A percentile compares a stretch with the other conserved stretches of the same genome.
phyloP scores from a whole-genome alignment of 2,113 vertebrate genomes.

The Pachypanchax playfairii region DNA sequence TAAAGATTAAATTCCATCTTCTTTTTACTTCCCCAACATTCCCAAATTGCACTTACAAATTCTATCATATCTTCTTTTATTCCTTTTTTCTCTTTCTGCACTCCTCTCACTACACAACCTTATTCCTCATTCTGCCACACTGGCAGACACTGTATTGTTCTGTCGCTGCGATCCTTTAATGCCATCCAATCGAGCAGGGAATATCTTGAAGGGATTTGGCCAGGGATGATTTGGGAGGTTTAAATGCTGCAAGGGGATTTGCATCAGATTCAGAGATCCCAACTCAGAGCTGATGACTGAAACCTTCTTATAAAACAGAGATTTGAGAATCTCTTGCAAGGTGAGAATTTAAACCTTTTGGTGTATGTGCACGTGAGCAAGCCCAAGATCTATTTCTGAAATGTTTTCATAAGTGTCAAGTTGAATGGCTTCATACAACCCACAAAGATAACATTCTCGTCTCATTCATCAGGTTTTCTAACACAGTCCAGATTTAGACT shows the following conservation, averaged over 20 bases:
- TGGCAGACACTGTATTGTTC: slow-evolving; percentile 79
- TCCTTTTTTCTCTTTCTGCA: slow-evolving; percentile 29
- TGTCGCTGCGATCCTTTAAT: slow-evolving; percentile 80
- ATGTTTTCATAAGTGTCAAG: not conserved
- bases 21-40: slow-evolving; percentile 6
- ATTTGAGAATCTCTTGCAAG: slow-evolving; percentile 29
- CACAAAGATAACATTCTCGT: not conserved
- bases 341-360: slow-evolving; percentile 25
- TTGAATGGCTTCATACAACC: not conserved
- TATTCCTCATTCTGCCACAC: slow-evolving; percentile 47
- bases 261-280: slow-evolving; percentile 79
- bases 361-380: slow-evolving; percentile 20
- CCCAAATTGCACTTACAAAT: slow-evolving; percentile 19
- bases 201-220: slow-evolving; percentile 85
- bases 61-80: slow-evolving; percentile 16
- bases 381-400: not conserved
- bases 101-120: slow-evolving; percentile 15
- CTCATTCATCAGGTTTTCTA: not conserved
- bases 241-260: slow-evolving; percentile 80
- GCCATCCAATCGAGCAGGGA: slow-evolving; percentile 80
- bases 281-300: slow-evolving; percentile 72
- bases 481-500: not conserved
- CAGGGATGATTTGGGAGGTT: slow-evolving; percentile 80
- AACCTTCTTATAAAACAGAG: slow-evolving; percentile 49
- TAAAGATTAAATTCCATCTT: slow-evolving; percentile 17